Percentiles rank a stretch among this genome's conserved stretches.
Conservation (phyloP, 2,113 vertebrate species). For the Eulacestoma nigropectus region DNA sequence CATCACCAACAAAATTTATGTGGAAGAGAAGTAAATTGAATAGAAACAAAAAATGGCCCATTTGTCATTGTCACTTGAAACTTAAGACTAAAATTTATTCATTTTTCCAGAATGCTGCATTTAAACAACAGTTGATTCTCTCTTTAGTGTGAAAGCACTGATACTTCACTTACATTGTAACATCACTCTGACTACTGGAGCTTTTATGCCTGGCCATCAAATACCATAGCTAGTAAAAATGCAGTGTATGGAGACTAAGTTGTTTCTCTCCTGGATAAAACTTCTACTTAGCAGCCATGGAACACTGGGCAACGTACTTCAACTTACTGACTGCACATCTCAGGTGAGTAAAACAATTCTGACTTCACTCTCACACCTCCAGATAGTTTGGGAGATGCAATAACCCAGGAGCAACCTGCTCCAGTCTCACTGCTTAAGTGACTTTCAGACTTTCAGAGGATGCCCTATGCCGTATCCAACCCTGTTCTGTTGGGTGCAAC, state of each 20-base stretch:
- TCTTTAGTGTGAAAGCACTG: background rate
- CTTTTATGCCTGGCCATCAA: background rate
- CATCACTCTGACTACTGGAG: background rate
- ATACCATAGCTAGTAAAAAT: background rate
- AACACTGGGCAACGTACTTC: background rate
- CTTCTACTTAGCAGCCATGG: background rate
- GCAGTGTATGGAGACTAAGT: background rate
- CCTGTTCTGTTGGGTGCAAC: background rate
- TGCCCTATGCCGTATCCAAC: fast-evolving
- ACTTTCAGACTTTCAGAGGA: background rate
- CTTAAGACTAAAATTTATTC: background rate
- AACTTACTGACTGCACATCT: background rate
- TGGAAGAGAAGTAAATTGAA: background rate
- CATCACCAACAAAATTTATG: background rate
- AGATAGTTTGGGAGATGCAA: background rate
- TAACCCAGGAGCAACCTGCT: background rate
- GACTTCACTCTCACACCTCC: background rate
- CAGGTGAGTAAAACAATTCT: background rate
- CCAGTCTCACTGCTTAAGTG: background rate
- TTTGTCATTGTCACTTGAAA: background rate
- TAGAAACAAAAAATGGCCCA: background rate
- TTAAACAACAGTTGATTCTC: background rate
- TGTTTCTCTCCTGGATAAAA: background rate
- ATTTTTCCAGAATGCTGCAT: background rate
- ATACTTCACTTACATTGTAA: background rate